Evolutionary conservation across 2,797 vertebrate species (phyloP).

Genomic region (Poeciliopsis paucimaculata): DNA sequence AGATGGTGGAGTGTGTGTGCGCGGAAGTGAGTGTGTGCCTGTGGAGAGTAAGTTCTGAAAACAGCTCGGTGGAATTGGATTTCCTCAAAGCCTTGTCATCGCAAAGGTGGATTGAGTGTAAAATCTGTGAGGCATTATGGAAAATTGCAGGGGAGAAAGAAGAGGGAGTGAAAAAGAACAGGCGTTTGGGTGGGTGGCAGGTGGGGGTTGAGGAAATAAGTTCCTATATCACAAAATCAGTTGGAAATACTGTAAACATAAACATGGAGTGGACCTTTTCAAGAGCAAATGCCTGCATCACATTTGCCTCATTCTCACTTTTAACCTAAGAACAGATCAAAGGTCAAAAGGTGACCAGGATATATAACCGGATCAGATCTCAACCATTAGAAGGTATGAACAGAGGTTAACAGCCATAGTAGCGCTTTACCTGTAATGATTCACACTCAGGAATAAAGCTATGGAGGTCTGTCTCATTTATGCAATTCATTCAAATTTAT

Average conservation of each 20-base stretch:
- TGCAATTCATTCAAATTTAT: conserved; percentile 32
- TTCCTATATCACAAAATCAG: conserved; percentile 56
- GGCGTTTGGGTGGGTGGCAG: conserved; percentile 53
- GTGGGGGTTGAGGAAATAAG: conserved; percentile 38
- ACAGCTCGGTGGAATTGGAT: conserved; percentile 82
- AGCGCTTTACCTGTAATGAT: conserved; percentile 52
- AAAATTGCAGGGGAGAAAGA: conserved; percentile 73
- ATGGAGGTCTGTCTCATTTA: conserved; percentile 42
- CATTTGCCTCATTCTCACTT: neutral
- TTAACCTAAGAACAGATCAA: conserved; percentile 21
- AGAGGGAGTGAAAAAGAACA: conserved; percentile 63
- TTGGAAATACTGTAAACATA: conserved; percentile 27
- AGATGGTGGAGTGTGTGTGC: conserved; percentile 69
- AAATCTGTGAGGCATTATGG: conserved; percentile 81
- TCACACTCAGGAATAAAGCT: conserved; percentile 6
- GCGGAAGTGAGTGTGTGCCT: conserved; percentile 59
- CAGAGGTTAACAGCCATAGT: neutral
- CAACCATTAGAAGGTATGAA: neutral
- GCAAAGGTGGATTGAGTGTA: conserved; percentile 81
- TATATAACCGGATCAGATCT: neutral
- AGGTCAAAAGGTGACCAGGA: conserved; percentile 18
- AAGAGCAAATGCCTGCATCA: neutral
- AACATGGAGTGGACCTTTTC: conserved; percentile 10
- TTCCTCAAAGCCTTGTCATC: conserved; percentile 83
- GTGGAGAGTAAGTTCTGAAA: conserved; percentile 83